Percentiles rank a stretch among this genome's conserved stretches.
phyloP scores from a whole-genome alignment of 2,113 vertebrate species.

The Sinocyclocheilus anophthalmus region DNA sequence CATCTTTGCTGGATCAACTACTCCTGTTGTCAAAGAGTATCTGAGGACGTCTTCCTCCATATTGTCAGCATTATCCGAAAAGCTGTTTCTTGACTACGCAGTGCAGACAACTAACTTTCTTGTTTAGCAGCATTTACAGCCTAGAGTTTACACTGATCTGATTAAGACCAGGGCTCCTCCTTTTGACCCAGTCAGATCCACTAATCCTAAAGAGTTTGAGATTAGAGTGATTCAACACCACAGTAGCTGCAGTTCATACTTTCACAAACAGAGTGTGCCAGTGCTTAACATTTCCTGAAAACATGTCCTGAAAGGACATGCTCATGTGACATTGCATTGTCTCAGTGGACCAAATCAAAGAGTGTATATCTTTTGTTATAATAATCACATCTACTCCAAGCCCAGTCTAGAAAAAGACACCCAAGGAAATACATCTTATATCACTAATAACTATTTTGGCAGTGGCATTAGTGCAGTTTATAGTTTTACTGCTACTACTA shows the following conservation, averaged over 20 bases:
- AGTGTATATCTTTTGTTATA: background rate
- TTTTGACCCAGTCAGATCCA: conserved; percentile 50
- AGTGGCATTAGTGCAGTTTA: background rate
- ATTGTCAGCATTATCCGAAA: conserved; percentile 17
- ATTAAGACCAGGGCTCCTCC: conserved; percentile 54
- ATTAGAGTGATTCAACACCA: conserved; percentile 42
- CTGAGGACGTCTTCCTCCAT: conserved; percentile 28
- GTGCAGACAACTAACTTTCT: background rate
- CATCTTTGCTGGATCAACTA: conserved; percentile 1
- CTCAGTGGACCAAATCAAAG: background rate
- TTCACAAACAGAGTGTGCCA: conserved; percentile 49
- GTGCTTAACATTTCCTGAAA: background rate
- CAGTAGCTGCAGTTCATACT: conserved; percentile 20
- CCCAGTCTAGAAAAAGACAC: background rate
- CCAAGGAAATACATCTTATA: background rate
- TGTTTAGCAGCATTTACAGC: conserved; percentile 34
- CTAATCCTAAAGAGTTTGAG: conserved; percentile 44
- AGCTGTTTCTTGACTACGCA: conserved; percentile 8
- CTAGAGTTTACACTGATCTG: conserved; percentile 51
- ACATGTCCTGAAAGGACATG: background rate
- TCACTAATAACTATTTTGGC: background rate
- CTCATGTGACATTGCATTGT: background rate
- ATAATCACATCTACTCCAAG: background rate
- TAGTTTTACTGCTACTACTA: background rate
- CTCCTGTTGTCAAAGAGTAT: conserved; percentile 1